A percentile compares a stretch with the other conserved stretches of the same genome.
phyloP scores from a whole-genome alignment of 2,888 invertebrate genomes.

The Arenicola marina region DNA sequence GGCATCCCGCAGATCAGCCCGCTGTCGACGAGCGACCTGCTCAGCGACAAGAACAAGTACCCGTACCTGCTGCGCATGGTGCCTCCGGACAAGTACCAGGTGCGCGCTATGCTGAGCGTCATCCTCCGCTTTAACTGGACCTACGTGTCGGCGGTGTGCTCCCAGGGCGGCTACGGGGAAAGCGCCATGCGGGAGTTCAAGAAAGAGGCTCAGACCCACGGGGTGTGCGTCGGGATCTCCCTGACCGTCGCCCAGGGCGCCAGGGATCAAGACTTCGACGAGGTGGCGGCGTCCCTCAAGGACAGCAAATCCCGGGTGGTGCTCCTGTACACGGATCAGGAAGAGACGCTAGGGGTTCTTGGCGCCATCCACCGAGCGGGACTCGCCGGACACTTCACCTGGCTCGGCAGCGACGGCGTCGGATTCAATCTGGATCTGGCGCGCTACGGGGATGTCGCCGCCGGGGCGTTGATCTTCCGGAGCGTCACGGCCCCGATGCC shows the following conservation, averaged over 20 bases:
- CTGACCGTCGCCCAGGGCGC: slow-evolving; percentile 25
- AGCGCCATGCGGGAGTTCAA: slow-evolving; percentile 39
- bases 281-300: background rate
- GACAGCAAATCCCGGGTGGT: slow-evolving; percentile 39
- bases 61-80: slow-evolving; percentile 52
- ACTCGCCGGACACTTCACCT: slow-evolving; percentile 43
- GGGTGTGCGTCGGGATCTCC: slow-evolving; percentile 42
- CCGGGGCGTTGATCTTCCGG: slow-evolving; percentile 38
- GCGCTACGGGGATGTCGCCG: slow-evolving; percentile 32
- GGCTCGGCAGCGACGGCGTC: slow-evolving; percentile 50
- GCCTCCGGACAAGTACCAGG: slow-evolving; percentile 48
- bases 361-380: slow-evolving; percentile 32
- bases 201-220: slow-evolving; percentile 16
- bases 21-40: slow-evolving; percentile 43
- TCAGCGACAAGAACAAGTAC: slow-evolving; percentile 45
- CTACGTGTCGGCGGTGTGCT: slow-evolving; percentile 76
- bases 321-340: slow-evolving; percentile 46
- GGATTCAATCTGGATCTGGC: slow-evolving; percentile 34
- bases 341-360: slow-evolving; percentile 38
- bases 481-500: slow-evolving; percentile 15
- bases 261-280: background rate
- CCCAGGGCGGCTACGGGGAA: slow-evolving; percentile 67
- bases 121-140: slow-evolving; percentile 69
- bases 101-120: slow-evolving; percentile 40
- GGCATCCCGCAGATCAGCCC: slow-evolving; percentile 48